Conservation (phyloP, 2,888 invertebrate genomes). For the Malachius bipustulatus region DNA sequence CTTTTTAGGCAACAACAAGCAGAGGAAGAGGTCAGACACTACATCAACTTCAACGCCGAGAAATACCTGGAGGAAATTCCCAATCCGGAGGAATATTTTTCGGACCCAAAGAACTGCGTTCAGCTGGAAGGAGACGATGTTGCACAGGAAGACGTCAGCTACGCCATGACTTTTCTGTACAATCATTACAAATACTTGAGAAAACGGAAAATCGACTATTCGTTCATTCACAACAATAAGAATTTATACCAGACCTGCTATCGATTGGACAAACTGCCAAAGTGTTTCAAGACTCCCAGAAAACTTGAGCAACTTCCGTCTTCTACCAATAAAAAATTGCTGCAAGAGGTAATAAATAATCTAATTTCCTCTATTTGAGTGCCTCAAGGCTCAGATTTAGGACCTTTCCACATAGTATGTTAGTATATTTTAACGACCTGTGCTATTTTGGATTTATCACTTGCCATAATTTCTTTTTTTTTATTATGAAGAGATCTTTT, state of each 20-base stretch:
- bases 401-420: too few species aligned
- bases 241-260: conserved; percentile 25
- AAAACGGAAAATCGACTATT: conserved; percentile 23
- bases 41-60: conserved; percentile 23
- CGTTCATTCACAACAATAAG: conserved; percentile 23
- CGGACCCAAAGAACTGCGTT: conserved; percentile 20
- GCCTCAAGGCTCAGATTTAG: too few species aligned
- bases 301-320: conserved; percentile 10
- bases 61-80: conserved; percentile 27
- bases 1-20: conserved; percentile 24
- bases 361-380: too few species aligned
- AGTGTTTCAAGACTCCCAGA: conserved; percentile 20
- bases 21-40: conserved; percentile 21
- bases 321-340: conserved; percentile 25
- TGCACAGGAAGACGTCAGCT: conserved; percentile 20
- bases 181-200: conserved; percentile 26
- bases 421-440: too few species aligned
- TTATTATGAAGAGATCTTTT: too few species aligned
- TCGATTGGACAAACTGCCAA: conserved; percentile 23
- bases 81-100: conserved; percentile 25
- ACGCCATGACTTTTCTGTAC: conserved; percentile 25
- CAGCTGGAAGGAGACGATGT: conserved; percentile 19
- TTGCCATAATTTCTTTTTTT: too few species aligned
- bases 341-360: conserved; percentile 28
- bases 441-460: too few species aligned